phyloP scores from a whole-genome alignment of 2,888 invertebrate genomes.

The Nysson spinosus region DNA sequence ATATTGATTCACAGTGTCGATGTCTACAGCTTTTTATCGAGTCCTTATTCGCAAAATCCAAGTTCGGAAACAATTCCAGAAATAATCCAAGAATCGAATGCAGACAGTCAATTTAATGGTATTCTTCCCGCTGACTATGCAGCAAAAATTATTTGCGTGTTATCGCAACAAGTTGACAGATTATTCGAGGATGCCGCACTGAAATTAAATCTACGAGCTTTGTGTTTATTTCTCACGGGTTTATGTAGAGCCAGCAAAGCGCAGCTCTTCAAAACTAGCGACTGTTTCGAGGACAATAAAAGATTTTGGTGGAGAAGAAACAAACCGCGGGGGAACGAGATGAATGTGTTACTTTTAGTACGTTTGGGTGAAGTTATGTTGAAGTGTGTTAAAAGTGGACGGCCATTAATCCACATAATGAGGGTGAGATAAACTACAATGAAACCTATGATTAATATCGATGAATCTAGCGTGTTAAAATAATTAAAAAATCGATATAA shows the following conservation, averaged over 20 bases:
- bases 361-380: slow-evolving; percentile 93
- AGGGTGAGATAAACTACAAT: slow-evolving; percentile 79
- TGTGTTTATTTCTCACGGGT: slow-evolving; percentile 89
- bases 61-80: slow-evolving; percentile 83
- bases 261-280: slow-evolving; percentile 79
- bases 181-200: slow-evolving; percentile 93
- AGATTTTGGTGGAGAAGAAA: slow-evolving; percentile 75
- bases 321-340: slow-evolving; percentile 73
- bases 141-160: slow-evolving; percentile 91
- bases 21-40: slow-evolving; percentile 88
- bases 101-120: slow-evolving; percentile 79
- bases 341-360: slow-evolving; percentile 83
- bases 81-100: slow-evolving; percentile 81
- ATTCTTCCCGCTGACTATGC: slow-evolving; percentile 88
- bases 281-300: slow-evolving; percentile 64
- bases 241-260: slow-evolving; percentile 92
- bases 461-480: neutral
- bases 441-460: no score
- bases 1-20: no score
- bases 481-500: neutral
- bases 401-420: slow-evolving; percentile 94
- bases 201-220: slow-evolving; percentile 89
- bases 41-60: slow-evolving; percentile 81
- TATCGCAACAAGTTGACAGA: slow-evolving; percentile 94
- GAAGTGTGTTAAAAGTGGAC: slow-evolving; percentile 89